Conservation (phyloP, 2,113 vertebrate genomes). For the Ophthalmolycus amberensis region DNA sequence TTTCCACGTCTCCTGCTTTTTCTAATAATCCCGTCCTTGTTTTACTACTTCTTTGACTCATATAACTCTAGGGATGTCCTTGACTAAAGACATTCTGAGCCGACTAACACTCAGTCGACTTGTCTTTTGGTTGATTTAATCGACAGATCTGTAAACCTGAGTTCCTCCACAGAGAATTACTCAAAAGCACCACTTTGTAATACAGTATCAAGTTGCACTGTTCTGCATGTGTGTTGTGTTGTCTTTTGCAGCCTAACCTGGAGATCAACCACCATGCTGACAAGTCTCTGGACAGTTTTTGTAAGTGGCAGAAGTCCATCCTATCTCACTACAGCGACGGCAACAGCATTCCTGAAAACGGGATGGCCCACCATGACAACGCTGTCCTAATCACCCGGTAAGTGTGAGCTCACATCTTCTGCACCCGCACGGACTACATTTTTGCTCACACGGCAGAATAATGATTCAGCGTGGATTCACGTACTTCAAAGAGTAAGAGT, state of each 20-base stretch:
- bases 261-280: slow-evolving; percentile 99
- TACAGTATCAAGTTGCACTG: neutral
- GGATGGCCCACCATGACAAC: slow-evolving; percentile 99
- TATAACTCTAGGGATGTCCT: neutral
- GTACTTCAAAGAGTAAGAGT: neutral
- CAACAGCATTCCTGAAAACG: slow-evolving; percentile 99
- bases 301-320: slow-evolving; percentile 99
- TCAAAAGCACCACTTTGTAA: too few relatives aligned
- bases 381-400: slow-evolving; percentile 99
- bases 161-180: too few relatives aligned
- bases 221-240: slow-evolving; percentile 77
- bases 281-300: slow-evolving; percentile 99
- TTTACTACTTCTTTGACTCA: slow-evolving; percentile 1
- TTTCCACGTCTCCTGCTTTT: slow-evolving; percentile 3
- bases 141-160: too few relatives aligned
- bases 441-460: slow-evolving; percentile 3
- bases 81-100: neutral
- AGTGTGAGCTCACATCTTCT: slow-evolving; percentile 51
- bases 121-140: too few relatives aligned
- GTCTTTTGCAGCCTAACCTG: slow-evolving; percentile 95
- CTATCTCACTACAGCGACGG: slow-evolving; percentile 96
- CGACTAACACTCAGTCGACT: too few relatives aligned
- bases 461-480: neutral
- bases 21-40: neutral
- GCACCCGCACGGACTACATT: neutral